These are phyloP conservation scores for Diuraphis noxia DNA, from an alignment of 1,140 invertebrate genomes.

Conservation along the genomic window DNA sequence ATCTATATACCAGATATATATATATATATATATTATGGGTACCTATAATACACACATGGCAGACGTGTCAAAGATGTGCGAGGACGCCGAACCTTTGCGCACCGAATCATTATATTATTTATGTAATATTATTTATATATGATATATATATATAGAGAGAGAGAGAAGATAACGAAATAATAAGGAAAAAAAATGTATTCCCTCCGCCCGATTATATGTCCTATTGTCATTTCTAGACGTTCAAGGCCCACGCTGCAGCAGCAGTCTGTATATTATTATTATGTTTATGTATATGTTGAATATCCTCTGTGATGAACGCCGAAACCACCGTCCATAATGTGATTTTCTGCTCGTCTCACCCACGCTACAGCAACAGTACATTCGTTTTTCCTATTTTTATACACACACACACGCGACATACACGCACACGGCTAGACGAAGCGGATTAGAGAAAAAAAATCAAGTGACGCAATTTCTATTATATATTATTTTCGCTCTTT, in stretches of 20 bases:
- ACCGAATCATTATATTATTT: conserved; percentile 40
- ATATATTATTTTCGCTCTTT: conserved; percentile 26
- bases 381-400: conserved; percentile 26
- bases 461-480: conserved; percentile 26
- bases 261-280: neutral
- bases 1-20: no score
- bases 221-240: conserved; percentile 46
- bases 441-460: conserved; percentile 21
- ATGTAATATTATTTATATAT: conserved; percentile 12
- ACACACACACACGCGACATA: neutral
- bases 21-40: no score
- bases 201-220: conserved; percentile 32
- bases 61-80: conserved; percentile 11
- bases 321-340: conserved; percentile 49
- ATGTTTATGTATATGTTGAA: neutral
- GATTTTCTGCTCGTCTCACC: conserved; percentile 45
- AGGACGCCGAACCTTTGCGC: conserved; percentile 44
- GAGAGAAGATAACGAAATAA: neutral
- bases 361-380: neutral
- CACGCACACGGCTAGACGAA: neutral
- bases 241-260: conserved; percentile 25
- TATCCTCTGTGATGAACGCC: conserved; percentile 8
- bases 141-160: neutral
- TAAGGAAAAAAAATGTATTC: conserved; percentile 17
- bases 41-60: neutral